Percentiles rank a stretch among this genome's conserved stretches.
These are phyloP conservation scores for Spodoptera picta DNA, from an alignment of 2,888 invertebrate genomes.

Conservation along the genomic window DNA sequence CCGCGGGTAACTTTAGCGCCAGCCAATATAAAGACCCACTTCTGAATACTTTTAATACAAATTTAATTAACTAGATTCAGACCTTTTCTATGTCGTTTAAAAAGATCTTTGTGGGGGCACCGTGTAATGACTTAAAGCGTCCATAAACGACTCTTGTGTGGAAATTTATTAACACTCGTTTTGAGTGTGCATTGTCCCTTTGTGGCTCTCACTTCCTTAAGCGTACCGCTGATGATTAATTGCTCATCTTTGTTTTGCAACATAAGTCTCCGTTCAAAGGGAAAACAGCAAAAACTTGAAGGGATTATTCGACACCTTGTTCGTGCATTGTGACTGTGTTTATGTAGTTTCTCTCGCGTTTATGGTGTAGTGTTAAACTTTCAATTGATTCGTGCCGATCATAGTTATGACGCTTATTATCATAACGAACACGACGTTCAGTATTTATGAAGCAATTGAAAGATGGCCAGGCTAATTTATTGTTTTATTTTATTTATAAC, in stretches of 20 bases:
- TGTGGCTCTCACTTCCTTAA: constrained; percentile 71
- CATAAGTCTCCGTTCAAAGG: constrained; percentile 53
- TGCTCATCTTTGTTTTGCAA: constrained; percentile 66
- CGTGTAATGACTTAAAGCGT: constrained; percentile 86
- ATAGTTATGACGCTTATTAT: constrained; percentile 49
- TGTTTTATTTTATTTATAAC: constrained; percentile 36
- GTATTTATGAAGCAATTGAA: constrained; percentile 47
- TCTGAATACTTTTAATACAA: constrained; percentile 82
- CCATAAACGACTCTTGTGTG: constrained; percentile 83
- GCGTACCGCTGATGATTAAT: constrained; percentile 77
- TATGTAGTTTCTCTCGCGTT: constrained; percentile 56
- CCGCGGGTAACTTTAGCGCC: constrained; percentile 83
- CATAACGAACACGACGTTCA: constrained; percentile 42
- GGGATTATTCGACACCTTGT: constrained; percentile 63
- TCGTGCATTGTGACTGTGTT: constrained; percentile 54
- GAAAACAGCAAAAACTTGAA: constrained; percentile 59
- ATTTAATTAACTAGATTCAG: constrained; percentile 86
- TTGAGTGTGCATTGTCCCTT: constrained; percentile 76
- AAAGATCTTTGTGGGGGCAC: constrained; percentile 81
- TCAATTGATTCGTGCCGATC: constrained; percentile 51
- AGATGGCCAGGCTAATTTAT: constrained; percentile 42
- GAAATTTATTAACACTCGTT: constrained; percentile 82
- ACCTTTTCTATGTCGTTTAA: constrained; percentile 79
- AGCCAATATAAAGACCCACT: constrained; percentile 80
- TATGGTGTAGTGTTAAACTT: constrained; percentile 55